Evolutionary conservation across 92 coral and sea anemone species (phyloP), one percentile per base, ranked within the genome.

Genomic region (Epizoanthus fatuus): DNA sequence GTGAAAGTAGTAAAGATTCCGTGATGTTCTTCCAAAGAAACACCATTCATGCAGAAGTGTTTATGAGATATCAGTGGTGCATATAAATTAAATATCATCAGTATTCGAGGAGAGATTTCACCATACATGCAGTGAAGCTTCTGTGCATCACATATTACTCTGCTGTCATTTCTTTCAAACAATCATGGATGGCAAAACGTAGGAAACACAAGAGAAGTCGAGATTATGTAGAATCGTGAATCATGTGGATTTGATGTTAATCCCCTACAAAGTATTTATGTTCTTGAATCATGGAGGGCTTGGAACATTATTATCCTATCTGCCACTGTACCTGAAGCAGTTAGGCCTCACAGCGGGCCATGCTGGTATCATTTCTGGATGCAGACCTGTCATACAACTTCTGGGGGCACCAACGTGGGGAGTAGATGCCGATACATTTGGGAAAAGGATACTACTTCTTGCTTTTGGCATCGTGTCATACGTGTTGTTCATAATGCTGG

Each of bases 381-480:
- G 80, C 5, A 74, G 91, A 80, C 84, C 78, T 35, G 60, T 87
- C 32, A 74, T 87, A 20, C 91, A 87, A 62, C 22, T 84, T 9
- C 56, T 87, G 6, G 91, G 81, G 6, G 86, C 91, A 16, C 91
- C 91, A 4, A 70, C 80, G 17, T 87, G 91, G 91, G 91, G 91
- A 45, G 77, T 57, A 75, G 35, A 80, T 13, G 86, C 91, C 17
- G 91, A 87, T 20, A 87, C 80, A 51, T 81, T 79, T 47, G 62
- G 74, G 72, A 75, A 75, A 9, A 58, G 91, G 35, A 87, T 80
- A 86, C 72, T 84, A n/a, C 80, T 87, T 44, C 62, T 87, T 1
- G 35, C 71, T 44, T 84, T 84, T 32, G 78, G 80, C 25, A 75
- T 87, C 49, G 14, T 81, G 17, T 72, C 84, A 13, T 87, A 87